These are phyloP conservation scores for Pseudoatta argentina DNA, from an alignment of 1,140 invertebrate genomes.

Conservation along the genomic window DNA sequence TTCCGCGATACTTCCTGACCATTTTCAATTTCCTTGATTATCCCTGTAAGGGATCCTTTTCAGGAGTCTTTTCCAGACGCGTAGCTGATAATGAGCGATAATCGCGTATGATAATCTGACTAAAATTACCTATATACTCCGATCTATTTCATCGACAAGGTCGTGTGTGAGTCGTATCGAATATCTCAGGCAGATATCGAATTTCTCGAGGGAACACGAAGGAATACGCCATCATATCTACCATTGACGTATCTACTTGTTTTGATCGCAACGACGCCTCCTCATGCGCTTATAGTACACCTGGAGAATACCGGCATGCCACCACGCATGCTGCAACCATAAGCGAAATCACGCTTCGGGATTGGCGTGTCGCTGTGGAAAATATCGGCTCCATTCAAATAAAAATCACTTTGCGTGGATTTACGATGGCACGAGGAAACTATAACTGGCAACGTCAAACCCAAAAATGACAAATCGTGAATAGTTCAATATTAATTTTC, in stretches of 20 bases:
- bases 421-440: constrained; percentile 6
- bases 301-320: constrained; percentile 33
- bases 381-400: not conserved
- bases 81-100: not conserved
- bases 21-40: not conserved
- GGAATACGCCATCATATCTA: not conserved
- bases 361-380: constrained; percentile 10
- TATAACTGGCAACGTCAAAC: not conserved
- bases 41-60: not conserved
- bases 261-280: not conserved
- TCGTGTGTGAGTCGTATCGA: constrained; percentile 29
- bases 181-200: constrained; percentile 40
- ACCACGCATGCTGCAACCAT: not conserved
- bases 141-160: not conserved
- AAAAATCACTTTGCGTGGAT: constrained; percentile 20
- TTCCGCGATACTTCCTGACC: not conserved
- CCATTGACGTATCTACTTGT: constrained; percentile 27
- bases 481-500: constrained; percentile 6
- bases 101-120: not conserved
- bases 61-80: not conserved
- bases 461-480: not conserved
- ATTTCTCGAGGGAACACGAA: constrained; percentile 31
- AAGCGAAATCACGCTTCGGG: constrained; percentile 1
- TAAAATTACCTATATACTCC: not conserved
- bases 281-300: not conserved